These are phyloP conservation scores for Catamblyrhynchus diadema DNA, from an alignment of 2,797 vertebrate species.

Conservation along the genomic window DNA sequence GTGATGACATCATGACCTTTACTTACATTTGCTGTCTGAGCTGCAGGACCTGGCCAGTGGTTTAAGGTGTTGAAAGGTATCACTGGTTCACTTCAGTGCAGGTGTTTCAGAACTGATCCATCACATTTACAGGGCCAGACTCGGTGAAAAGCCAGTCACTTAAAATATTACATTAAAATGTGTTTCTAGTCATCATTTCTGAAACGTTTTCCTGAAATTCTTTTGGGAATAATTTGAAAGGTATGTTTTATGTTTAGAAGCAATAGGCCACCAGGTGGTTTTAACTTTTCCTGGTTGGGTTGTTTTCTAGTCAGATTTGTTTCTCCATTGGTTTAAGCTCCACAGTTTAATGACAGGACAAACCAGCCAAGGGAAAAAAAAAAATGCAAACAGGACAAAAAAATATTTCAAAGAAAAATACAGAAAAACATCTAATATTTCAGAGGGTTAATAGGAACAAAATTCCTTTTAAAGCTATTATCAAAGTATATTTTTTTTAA, in stretches of 20 bases:
- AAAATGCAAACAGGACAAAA: not conserved
- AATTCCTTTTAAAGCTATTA: not conserved
- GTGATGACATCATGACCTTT: constrained; percentile 51
- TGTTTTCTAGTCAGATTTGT: not conserved
- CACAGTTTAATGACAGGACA: not conserved
- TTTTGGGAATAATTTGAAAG: not conserved
- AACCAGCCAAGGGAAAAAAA: not conserved
- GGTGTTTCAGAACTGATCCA: constrained; percentile 45
- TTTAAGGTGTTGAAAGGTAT: constrained; percentile 24
- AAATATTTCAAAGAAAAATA: not conserved
- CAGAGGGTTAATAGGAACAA: not conserved
- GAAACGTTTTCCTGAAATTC: not conserved
- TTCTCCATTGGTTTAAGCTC: not conserved
- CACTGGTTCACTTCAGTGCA: constrained; percentile 20
- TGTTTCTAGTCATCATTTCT: constrained; percentile 25
- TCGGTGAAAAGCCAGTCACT: not conserved
- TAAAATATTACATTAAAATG: constrained; percentile 34
- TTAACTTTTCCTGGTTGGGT: not conserved
- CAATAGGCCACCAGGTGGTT: not conserved
- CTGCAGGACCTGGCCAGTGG: not conserved
- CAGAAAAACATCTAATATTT: not conserved
- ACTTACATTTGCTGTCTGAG: not conserved
- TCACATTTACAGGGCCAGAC: constrained; percentile 12
- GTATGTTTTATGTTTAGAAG: not conserved
- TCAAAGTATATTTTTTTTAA: not conserved